Evolutionary conservation across 1,140 invertebrate species (phyloP).

Genomic region (Oryctes rhinoceros): DNA sequence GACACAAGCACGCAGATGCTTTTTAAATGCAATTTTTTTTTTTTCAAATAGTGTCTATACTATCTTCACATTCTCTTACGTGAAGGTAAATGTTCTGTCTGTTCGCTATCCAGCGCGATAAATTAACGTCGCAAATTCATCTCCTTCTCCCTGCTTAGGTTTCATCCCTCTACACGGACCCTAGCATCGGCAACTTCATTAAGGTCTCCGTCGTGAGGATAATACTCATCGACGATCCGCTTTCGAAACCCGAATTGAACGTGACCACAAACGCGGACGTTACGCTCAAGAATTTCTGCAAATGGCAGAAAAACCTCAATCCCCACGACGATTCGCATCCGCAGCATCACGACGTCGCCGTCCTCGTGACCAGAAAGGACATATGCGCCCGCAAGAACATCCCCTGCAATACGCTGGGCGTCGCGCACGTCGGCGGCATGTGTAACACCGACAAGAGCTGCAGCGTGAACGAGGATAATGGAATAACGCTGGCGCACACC

Average conservation of each 20-base stretch:
- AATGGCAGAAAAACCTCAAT: slow-evolving; percentile 85
- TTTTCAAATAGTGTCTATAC: too few species aligned
- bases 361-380: slow-evolving; percentile 88
- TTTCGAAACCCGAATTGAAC: slow-evolving; percentile 74
- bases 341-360: slow-evolving; percentile 92
- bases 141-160: slow-evolving; percentile 66
- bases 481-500: slow-evolving; percentile 89
- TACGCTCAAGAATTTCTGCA: slow-evolving; percentile 86
- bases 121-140: background rate
- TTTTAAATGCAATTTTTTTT: too few species aligned
- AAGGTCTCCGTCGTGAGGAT: slow-evolving; percentile 88
- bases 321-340: slow-evolving; percentile 80
- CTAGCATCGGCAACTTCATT: slow-evolving; percentile 88
- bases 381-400: slow-evolving; percentile 83
- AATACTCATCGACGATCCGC: slow-evolving; percentile 75
- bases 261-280: slow-evolving; percentile 83
- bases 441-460: slow-evolving; percentile 88
- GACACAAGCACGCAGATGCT: too few species aligned
- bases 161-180: slow-evolving; percentile 84
- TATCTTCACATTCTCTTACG: too few species aligned
- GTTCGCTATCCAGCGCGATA: background rate
- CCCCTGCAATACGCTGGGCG: slow-evolving; percentile 83
- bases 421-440: slow-evolving; percentile 91
- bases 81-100: too few species aligned
- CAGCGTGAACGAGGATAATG: slow-evolving; percentile 92